phyloP scores from a whole-genome alignment of 2,113 vertebrate genomes.

The Girardinichthys multiradiatus region DNA sequence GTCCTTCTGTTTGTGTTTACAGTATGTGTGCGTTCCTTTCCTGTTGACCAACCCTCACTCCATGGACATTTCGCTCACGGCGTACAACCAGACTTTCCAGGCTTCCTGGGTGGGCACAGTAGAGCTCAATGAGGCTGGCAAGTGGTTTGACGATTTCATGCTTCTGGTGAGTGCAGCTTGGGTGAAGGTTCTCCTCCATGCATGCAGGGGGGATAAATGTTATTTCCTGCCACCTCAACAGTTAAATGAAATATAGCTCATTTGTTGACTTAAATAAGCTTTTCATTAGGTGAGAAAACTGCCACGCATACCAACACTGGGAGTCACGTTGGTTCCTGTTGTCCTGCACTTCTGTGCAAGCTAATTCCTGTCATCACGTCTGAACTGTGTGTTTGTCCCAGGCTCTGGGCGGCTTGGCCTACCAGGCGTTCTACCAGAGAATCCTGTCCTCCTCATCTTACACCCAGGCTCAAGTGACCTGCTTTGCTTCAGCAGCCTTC shows the following conservation, averaged over 20 bases:
- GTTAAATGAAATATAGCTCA: background rate
- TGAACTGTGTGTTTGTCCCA: constrained; percentile 57
- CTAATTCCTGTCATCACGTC: constrained; percentile 23
- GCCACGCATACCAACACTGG: constrained; percentile 9
- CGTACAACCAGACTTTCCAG: constrained; percentile 73
- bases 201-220: background rate
- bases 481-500: constrained; percentile 77
- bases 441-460: constrained; percentile 81
- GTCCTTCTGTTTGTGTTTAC: constrained; percentile 41
- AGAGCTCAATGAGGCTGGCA: constrained; percentile 64
- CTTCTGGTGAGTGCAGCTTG: constrained; percentile 68
- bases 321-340: background rate
- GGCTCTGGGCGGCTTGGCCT: constrained; percentile 84
- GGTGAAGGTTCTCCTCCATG: background rate
- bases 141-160: constrained; percentile 80
- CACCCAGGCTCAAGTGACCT: constrained; percentile 80
- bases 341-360: constrained; percentile 2
- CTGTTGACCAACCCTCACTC: constrained; percentile 74
- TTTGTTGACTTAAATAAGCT: background rate
- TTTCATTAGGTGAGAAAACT: background rate
- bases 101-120: constrained; percentile 76
- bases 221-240: background rate
- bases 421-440: constrained; percentile 87
- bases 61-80: constrained; percentile 72
- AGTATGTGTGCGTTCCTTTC: constrained; percentile 79